Conservation (phyloP, 2,888 invertebrate species). For the Thelaira solivaga region DNA sequence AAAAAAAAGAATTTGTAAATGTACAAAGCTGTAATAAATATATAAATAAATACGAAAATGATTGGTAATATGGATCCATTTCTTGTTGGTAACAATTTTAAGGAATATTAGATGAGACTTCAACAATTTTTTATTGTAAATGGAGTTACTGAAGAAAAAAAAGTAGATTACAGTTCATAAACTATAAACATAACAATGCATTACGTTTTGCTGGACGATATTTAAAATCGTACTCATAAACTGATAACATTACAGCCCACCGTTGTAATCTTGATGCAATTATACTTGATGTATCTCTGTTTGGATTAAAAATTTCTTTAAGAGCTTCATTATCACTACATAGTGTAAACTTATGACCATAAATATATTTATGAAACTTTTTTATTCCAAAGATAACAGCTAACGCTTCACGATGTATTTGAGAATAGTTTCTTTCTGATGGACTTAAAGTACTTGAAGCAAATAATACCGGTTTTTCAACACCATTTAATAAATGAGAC, state of each 20-base stretch:
- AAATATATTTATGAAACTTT: slow-evolving; percentile 8
- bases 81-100: no score
- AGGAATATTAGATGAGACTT: no score
- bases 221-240: slow-evolving; percentile 40
- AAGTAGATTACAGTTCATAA: no score
- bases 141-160: no score
- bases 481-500: slow-evolving; percentile 1
- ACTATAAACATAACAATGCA: no score
- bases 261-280: slow-evolving; percentile 11
- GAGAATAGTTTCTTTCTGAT: background rate
- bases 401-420: background rate
- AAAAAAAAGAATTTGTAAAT: no score
- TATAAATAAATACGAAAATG: no score
- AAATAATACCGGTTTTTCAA: slow-evolving; percentile 1
- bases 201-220: slow-evolving; percentile 49
- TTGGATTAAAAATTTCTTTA: slow-evolving; percentile 22
- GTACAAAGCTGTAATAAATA: no score
- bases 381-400: slow-evolving; percentile 10
- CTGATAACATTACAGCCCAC: slow-evolving; percentile 31
- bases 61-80: no score
- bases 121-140: no score
- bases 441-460: slow-evolving; percentile 7
- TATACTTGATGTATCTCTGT: slow-evolving; percentile 25
- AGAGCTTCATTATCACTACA: slow-evolving; percentile 3
- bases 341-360: background rate